Evolutionary conservation across 2,888 invertebrate genomes (phyloP), one percentile per base, ranked within the genome.

Genomic region (Saturnia pavonia): DNA sequence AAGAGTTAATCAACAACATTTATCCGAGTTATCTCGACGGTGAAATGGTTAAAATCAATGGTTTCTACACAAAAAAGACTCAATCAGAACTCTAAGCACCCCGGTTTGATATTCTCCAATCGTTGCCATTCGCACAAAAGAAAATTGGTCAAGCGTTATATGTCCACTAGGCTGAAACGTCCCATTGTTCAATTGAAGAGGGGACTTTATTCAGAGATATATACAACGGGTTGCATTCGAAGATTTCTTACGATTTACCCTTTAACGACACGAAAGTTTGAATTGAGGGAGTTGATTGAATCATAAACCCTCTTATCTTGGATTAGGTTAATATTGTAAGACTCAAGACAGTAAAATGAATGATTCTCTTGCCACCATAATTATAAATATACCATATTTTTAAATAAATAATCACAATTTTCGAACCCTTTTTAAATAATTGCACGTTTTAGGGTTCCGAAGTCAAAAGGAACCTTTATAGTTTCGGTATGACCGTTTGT

Each of bases 71-170:
- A 86, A 88, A 87, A 88, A 89, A 89, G 86, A 85, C 87, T 86
- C 90, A 89, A 91, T 91, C 91, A 90, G 85, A 77, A 80, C 83
- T 81, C 86, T 85, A 82, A 85, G 81, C 80, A 81, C 82, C 84
- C 71, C 83, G 87, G 88, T 88, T 92, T 90, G 90, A 88, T 89
- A 90, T 91, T 92, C 89, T 82, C 83, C 85, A 88, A 89, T 90
- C 90, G 90, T 88, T 89, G 87, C 86, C 86, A 88, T 89, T 87
- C 82, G 83, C 86, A 93, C 91, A 92, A 92, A 92, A 91, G 92
- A 88, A 90, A 93, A 91, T 91, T 92, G 92, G 91, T 92, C 90
- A 92, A 91, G 89, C 92, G 92, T 92, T 90, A 88, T 88, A 88
- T 90, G 91, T 89, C 91, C 91, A 91, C 87, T 88, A 90, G 85